Percentiles rank a stretch among this genome's conserved stretches.
Evolutionary conservation across 2,113 vertebrate genomes (phyloP).

Genomic region (Ammodytes dubius): DNA sequence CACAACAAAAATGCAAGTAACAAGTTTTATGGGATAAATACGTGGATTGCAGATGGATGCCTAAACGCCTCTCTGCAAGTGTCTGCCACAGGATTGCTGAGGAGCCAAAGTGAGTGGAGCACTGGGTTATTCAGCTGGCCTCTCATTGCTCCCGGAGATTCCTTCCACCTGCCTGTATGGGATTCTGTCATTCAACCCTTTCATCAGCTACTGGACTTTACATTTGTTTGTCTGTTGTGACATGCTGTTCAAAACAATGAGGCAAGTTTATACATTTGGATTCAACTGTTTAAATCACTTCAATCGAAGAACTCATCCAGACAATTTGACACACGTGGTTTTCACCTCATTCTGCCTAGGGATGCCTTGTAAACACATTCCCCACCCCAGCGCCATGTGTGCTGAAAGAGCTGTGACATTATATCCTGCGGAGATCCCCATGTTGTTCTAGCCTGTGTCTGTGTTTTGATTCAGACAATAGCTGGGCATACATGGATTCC

Average conservation of each 20-base stretch:
- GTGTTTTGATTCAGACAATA: conserved; percentile 85
- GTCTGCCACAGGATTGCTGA: conserved; percentile 71
- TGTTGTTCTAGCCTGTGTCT: conserved; percentile 82
- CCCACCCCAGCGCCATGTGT: conserved; percentile 54
- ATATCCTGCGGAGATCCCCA: conserved; percentile 73
- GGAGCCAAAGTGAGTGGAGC: conserved; percentile 78
- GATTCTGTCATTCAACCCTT: conserved; percentile 54
- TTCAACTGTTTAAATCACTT: conserved; percentile 32
- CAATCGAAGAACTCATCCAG: conserved; percentile 16
- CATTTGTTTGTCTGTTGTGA: conserved; percentile 31
- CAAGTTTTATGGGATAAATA: conserved; percentile 55
- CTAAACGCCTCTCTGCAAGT: conserved; percentile 43
- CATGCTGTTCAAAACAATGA: conserved; percentile 59
- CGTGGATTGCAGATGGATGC: conserved; percentile 47
- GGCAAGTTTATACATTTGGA: conserved; percentile 57
- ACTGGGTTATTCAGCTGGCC: conserved; percentile 77
- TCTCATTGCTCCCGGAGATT: conserved; percentile 74
- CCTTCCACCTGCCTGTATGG: conserved; percentile 59
- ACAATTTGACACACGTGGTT: conserved; percentile 35
- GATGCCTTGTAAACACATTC: conserved; percentile 71
- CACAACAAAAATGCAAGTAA: conserved; percentile 43
- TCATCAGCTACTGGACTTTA: conserved; percentile 45
- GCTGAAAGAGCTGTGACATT: conserved; percentile 77
- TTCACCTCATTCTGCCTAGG: conserved; percentile 47
- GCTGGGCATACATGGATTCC: conserved; percentile 72